Base-by-base conservation (phyloP, 2,113 vertebrate species). In the Lepus americanus region DNA sequence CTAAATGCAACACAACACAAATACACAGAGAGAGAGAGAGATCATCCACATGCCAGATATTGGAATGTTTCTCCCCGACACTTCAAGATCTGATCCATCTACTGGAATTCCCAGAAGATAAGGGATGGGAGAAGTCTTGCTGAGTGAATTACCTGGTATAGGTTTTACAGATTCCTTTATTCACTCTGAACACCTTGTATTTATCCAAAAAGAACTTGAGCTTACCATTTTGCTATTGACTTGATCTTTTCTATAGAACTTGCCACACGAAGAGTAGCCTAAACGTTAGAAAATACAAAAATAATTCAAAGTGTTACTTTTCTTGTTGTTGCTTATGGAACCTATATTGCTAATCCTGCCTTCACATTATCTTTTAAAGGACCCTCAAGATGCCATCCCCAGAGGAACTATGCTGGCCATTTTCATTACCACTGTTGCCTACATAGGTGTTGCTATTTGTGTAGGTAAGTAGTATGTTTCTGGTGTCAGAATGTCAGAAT, bases 401-500 rank as follows among this genome's bases (percentile, higher is more conserved):
- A 99, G 99, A 98, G 99, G 99, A 63, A 99, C 99, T 9, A 98
- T 99, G 98, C 97, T 99, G 97, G 99, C 99, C 97, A 99, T 99
- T 90, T 6, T 99, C 14, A 98, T 99, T 93, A 99, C 99, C 55
- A 99, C 99, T 0, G 0, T 99, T 0, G 99, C 99, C 66, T 99
- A 99, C 95, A 86, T 99, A 55, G 99, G 0, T 0, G 99, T 99
- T 55, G 99, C 98, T 27, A 97, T 99, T 82, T 99, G 98, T 97
- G 99, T 98, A 94, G 98, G 99, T 99, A 97, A 99, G 99, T 97
- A 27, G 59, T 19, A 6, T 9, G 7, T 55, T 29, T 77, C n/a
- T 31, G 12, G 25, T 49, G n/a, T 44, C 31, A 10, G 31, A 63
- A 67, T 36, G 33, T 79, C 64, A 55, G 79, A 76, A 92, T 39